Base-by-base conservation (phyloP, 64 coral and sea anemone genomes). In the Orbicella faveolata region DNA sequence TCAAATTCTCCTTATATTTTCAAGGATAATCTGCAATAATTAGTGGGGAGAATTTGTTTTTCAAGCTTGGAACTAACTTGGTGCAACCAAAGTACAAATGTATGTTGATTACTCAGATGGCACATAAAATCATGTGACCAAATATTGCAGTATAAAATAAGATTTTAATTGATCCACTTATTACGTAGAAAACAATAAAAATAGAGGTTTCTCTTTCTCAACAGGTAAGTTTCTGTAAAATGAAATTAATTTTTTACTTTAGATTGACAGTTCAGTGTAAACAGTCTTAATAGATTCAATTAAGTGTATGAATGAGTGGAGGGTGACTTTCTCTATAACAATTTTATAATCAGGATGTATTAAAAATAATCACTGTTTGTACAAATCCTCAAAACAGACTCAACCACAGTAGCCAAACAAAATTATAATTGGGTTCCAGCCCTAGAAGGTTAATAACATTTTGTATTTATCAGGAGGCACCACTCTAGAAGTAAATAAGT, bases 361-460 rank as follows among this genome's bases (percentile, higher is more conserved):
- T 59, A 59, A 59, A 59, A 59, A 59, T 59, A 59, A 68, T 25
- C 18, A 67, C 15, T n/a, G 19, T 70, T 70, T 26, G 10, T 70
- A 21, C 3, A 26, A n/a, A n/a, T 25, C 10, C 21, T 70, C 67
- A 70, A 70, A 70, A 70, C 1, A 70, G 67, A 26, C n/a, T 25
- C 21, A 33, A 70, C 11, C 21, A 25, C 67, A 70, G 67, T 70
- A 70, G 25, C 65, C 65, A 68, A 70, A 70, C 21, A 4, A 25
- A 70, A 70, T 72, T 44, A 79, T 13, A n/a, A 57, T 4, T 85
- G 37, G 82, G 82, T 53, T 83, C 82, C 36, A 85, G 82, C 82
- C 63, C 82, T 72, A 51, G 23, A 1, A 8, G 25, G 10, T 11
- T 59, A 48, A 6, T 48, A 48, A 48, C 44, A 48, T 48, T 48